Conservation (phyloP, 92 coral and sea anemone species). For the Umimayanthus chanpuru region DNA sequence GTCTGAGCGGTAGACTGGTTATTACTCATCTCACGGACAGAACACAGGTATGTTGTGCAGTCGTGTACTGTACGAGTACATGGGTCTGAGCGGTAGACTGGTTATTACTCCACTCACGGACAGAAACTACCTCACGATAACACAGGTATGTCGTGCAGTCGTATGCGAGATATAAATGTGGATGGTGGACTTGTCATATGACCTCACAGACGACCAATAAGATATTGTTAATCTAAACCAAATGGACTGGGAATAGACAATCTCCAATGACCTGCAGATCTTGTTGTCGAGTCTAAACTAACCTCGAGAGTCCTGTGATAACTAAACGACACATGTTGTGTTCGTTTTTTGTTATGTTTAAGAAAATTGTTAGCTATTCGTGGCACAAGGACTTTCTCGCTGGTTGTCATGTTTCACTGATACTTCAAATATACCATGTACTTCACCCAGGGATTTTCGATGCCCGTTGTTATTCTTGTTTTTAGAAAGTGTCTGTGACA, state of each 20-base stretch:
- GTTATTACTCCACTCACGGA: constrained; percentile 99
- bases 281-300: too few relatives aligned
- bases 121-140: constrained; percentile 93
- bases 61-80: constrained; percentile 75
- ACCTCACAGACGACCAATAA: background rate
- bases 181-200: background rate
- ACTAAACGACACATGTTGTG: too few relatives aligned
- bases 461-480: constrained; percentile 54
- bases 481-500: background rate
- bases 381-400: background rate
- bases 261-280: too few relatives aligned
- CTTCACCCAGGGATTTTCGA: constrained; percentile 78
- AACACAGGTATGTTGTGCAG: constrained; percentile 76
- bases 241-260: too few relatives aligned
- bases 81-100: constrained; percentile 96
- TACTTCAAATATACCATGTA: background rate
- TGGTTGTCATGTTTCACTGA: background rate
- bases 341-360: too few relatives aligned
- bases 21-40: constrained; percentile 99
- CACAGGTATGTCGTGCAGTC: constrained; percentile 70
- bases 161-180: background rate
- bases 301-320: too few relatives aligned
- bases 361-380: too few relatives aligned
- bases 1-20: constrained; percentile 93
- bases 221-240: too few relatives aligned